phyloP scores from a whole-genome alignment of 2,888 invertebrate genomes.

The Anodontia alba region DNA sequence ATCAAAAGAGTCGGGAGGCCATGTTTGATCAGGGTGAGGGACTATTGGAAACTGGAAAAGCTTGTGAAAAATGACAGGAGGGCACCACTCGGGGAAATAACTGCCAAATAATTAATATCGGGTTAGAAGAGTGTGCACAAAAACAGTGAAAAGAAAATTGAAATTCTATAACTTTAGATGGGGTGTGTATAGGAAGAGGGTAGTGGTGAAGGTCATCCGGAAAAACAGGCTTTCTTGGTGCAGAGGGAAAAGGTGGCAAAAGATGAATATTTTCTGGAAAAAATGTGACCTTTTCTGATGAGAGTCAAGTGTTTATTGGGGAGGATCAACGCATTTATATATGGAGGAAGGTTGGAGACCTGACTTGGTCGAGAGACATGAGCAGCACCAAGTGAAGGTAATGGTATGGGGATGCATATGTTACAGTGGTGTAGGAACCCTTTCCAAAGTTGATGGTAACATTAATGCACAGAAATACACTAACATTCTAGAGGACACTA shows the following conservation, averaged over 20 bases:
- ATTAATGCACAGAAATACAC: background rate
- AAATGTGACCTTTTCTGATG: background rate
- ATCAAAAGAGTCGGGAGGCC: background rate
- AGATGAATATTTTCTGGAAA: background rate
- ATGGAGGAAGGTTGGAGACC: background rate
- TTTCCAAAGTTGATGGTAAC: conserved; percentile 22
- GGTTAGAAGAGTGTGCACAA: background rate
- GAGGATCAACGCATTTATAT: background rate
- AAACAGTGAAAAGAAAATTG: background rate
- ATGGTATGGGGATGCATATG: conserved; percentile 1
- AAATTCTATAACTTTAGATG: background rate
- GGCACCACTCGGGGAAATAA: background rate
- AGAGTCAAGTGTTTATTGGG: background rate
- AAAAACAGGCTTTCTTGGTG: background rate
- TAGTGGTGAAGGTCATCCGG: background rate
- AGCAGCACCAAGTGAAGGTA: background rate
- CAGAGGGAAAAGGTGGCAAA: conserved; percentile 2
- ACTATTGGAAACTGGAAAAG: background rate
- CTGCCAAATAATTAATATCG: background rate
- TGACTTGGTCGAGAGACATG: too few species aligned
- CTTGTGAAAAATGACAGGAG: background rate
- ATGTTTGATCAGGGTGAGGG: background rate
- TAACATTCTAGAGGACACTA: background rate
- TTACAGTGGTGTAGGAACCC: conserved; percentile 20
- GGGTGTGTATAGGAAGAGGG: background rate